phyloP scores from a whole-genome alignment of 2,888 invertebrate species.

The Drosophila flavopinicola region DNA sequence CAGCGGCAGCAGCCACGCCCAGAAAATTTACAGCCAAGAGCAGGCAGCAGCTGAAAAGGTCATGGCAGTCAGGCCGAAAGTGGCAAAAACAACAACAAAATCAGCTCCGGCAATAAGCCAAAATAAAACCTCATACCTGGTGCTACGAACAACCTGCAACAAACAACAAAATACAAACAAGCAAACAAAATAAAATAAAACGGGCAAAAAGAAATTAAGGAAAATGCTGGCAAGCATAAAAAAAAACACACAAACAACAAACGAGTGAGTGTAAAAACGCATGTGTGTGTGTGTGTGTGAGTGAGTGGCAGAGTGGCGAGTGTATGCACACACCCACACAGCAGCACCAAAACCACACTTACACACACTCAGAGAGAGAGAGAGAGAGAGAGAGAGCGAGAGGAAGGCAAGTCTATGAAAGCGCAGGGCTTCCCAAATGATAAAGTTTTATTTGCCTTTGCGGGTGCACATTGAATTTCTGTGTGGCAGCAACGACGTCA shows the following conservation, averaged over 20 bases:
- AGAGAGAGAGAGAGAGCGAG: slow-evolving; percentile 3
- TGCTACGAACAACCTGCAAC: slow-evolving; percentile 32
- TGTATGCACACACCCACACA: slow-evolving; percentile 26
- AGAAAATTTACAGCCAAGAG: slow-evolving; percentile 56
- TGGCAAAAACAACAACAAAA: slow-evolving; percentile 49
- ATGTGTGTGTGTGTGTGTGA: slow-evolving; percentile 23
- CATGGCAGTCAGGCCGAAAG: slow-evolving; percentile 53
- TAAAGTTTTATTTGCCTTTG: slow-evolving; percentile 77
- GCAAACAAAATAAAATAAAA: slow-evolving; percentile 36
- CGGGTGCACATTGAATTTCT: slow-evolving; percentile 61
- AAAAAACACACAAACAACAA: slow-evolving; percentile 45
- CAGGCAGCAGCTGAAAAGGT: slow-evolving; percentile 60
- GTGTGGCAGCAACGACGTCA: slow-evolving; percentile 48
- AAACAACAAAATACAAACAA: slow-evolving; percentile 24
- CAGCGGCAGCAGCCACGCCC: slow-evolving; percentile 60
- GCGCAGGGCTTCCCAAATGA: slow-evolving; percentile 80
- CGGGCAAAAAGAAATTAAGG: slow-evolving; percentile 45
- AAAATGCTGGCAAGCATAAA: slow-evolving; percentile 54
- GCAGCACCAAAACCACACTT: too few relatives aligned
- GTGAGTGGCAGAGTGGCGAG: slow-evolving; percentile 11
- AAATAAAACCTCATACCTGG: slow-evolving; percentile 73
- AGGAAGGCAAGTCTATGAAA: slow-evolving; percentile 63
- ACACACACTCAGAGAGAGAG: slow-evolving; percentile 16
- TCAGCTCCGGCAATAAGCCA: slow-evolving; percentile 64
- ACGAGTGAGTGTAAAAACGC: slow-evolving; percentile 43